Evolutionary conservation across 2,888 invertebrate species (phyloP), one percentile per base, ranked within the genome.

Genomic region (Himalopsyche anomala): DNA sequence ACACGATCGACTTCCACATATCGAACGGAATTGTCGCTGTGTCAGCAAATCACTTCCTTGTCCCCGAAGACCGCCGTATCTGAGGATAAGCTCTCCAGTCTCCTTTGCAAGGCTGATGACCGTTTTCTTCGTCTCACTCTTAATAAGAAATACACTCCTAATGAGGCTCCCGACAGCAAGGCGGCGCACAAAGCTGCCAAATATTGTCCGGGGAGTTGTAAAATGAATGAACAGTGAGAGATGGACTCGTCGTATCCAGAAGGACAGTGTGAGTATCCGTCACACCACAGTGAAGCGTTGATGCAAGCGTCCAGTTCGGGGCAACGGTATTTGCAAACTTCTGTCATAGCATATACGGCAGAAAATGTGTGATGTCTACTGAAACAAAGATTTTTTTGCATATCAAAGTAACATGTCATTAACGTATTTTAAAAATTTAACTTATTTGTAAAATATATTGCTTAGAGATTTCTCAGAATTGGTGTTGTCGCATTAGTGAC

Each of bases 1-100:
- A 97, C 97, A 89, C 97, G 95, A 92, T 97, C 97, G 90, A 97
- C 95, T 92, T 97, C 97, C 91, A 97, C 96, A 92, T 97, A 97
- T 91, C 97, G 96, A 93, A 97, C 97, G 95, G 97, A 97, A 96
- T 96, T 96, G 95, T 97, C 97, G 96, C 96, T 97, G 95, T 97
- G 97, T 97, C 97, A 97, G 97, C 97, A 97, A 95, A 97, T 97
- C 93, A 97, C 96, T 92, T 97, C 97, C 92, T 97, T 97, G 90
- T 96, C 96, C 90, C 96, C 97, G 90, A 97, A 95, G 88, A 96
- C 96, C 89, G 96, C 96, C 89, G 97, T 96, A 92, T 97, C 97
- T 45, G 96, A 96, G 86, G 96, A 96, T 83, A 97, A 93, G 89
- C 96, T 96, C 91, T 96, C 96, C 87, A 97, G 94, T 6, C 96